A percentile compares a stretch with the other conserved stretches of the same genome.
Evolutionary conservation across 53 echinoderm and acorn worm genomes (phyloP).

Genomic region (Actinopyga echinites): DNA sequence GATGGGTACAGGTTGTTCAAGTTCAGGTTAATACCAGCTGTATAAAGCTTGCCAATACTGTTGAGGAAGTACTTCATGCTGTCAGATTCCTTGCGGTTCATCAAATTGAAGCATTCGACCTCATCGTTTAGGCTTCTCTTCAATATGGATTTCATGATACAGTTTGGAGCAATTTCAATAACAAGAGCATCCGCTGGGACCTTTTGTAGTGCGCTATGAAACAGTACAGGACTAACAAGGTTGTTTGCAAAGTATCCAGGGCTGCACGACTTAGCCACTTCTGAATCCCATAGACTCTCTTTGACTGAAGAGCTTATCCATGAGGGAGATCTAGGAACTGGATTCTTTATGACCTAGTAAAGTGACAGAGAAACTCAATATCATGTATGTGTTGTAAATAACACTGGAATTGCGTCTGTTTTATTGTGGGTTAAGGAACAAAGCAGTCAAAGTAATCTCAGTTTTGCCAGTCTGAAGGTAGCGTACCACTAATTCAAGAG

Average conservation of each 20-base stretch:
- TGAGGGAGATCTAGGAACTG: not conserved
- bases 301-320: slow-evolving; percentile 67
- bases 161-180: slow-evolving; percentile 74
- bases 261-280: slow-evolving; percentile 31
- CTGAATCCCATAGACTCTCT: slow-evolving; percentile 33
- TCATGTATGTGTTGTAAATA: too few relatives aligned
- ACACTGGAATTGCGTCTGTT: too few relatives aligned
- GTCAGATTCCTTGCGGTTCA: slow-evolving; percentile 63
- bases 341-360: not conserved
- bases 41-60: slow-evolving; percentile 63
- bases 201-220: slow-evolving; percentile 50
- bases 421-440: too few relatives aligned
- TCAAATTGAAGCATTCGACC: slow-evolving; percentile 58
- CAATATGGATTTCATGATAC: slow-evolving; percentile 69
- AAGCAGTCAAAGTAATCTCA: too few relatives aligned
- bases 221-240: slow-evolving; percentile 71
- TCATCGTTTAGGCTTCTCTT: slow-evolving; percentile 50
- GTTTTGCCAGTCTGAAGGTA: too few relatives aligned
- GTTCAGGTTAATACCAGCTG: slow-evolving; percentile 48
- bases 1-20: slow-evolving; percentile 53
- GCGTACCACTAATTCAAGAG: too few relatives aligned
- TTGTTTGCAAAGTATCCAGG: slow-evolving; percentile 68
- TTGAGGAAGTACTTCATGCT: slow-evolving; percentile 54
- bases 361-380: not conserved
- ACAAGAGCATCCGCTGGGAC: slow-evolving; percentile 65